Base-by-base conservation (phyloP, 1,140 invertebrate species). In the Bombus confusus region DNA sequence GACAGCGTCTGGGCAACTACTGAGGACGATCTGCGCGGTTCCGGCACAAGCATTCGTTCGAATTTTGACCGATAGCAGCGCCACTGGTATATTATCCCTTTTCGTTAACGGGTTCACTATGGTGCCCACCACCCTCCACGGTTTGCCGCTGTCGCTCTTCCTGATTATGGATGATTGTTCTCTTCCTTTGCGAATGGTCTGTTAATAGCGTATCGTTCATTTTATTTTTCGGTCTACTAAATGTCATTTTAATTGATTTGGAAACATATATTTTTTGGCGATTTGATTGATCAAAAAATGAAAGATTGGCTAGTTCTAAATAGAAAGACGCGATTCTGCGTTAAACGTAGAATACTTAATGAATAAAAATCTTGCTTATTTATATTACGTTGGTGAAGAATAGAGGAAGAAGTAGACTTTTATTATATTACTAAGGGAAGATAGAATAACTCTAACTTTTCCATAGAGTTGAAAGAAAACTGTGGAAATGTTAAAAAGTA, bases 1-100 rank as follows among this genome's bases (percentile, higher is more conserved):
- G 91, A 92, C 92, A 93, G 91, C 93, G 93, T 93, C 92, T 93
- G 93, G 93, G 91, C 93, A 89, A 93, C 93, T 93, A 94, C 93
- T 94, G 91, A 90, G 88, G 86, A 90, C 87, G 91, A 91, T 92
- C 85, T 89, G 89, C 84, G 85, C 88, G 91, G 92, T 92, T 92
- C 93, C 93, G 90, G 90, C 90, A 91, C 91, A 91, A 93, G 89
- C 91, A 89, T 84, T 89, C 86, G 85, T 91, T 91, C 85, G 68
- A 69, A 81, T 90, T 90, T 90, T 90, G 88, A 71, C 89, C 89
- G 86, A 22, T 3, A 18, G 69, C 59, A 83, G 86, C 89, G 89
- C 89, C 86, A 90, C 89, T 52, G 47, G 39, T 28, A 43, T 74
- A 43, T 74, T 72, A 81, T 84, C 79, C 81, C 81, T 87, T 89